Conservation (phyloP, 1,140 invertebrate genomes). For the Lepidurus arcticus region DNA sequence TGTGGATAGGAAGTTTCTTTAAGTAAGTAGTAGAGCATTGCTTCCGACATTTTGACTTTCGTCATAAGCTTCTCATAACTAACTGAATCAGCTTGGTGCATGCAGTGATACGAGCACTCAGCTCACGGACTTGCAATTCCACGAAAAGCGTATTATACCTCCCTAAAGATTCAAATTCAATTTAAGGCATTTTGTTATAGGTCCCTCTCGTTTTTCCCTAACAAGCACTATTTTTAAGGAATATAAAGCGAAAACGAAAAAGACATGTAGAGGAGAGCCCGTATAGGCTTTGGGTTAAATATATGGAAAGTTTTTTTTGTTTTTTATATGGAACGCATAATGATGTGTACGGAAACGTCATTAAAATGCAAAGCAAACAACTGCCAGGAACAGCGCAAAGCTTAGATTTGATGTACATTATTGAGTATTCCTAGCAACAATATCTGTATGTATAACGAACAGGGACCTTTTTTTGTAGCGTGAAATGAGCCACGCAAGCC, state of each 20-base stretch:
- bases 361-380: slow-evolving; percentile 20
- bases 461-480: too few species aligned
- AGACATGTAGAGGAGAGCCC: not conserved
- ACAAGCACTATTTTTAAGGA: not conserved
- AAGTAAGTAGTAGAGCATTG: too few species aligned
- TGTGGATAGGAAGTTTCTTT: too few species aligned
- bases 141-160: not conserved
- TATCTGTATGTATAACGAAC: too few species aligned
- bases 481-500: too few species aligned
- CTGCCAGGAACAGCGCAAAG: not conserved
- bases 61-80: too few species aligned
- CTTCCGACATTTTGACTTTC: too few species aligned
- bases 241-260: not conserved
- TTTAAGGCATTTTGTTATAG: not conserved
- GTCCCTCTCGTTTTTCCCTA: not conserved
- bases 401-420: not conserved
- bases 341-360: slow-evolving; percentile 15
- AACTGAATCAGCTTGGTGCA: too few species aligned
- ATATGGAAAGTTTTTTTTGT: not conserved
- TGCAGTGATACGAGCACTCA: too few species aligned
- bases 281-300: not conserved
- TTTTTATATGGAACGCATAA: not conserved
- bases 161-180: slow-evolving; percentile 2
- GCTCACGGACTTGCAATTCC: not conserved
- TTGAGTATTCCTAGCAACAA: too few species aligned